Base-by-base conservation (phyloP, 2,888 invertebrate genomes). In the Boloria euphrosyne region DNA sequence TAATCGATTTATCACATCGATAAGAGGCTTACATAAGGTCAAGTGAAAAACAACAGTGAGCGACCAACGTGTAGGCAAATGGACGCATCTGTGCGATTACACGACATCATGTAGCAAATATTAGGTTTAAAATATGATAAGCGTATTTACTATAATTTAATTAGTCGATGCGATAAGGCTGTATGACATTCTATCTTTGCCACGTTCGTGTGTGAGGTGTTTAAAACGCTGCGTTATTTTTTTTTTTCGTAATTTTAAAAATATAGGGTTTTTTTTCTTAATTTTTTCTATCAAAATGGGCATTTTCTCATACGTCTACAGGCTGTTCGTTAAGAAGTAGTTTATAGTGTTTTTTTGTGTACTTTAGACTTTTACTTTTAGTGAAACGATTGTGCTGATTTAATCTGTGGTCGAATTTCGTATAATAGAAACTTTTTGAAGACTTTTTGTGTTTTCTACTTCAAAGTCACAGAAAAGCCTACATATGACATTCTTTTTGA, bases 401-500 rank as follows among this genome's bases (percentile, higher is more conserved):
- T 44, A 18, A 16, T 22, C 43, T 31, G 18, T 58, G n/a, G 10
- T 49, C 10, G 18, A n/a, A 46, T 31, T 16, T 14, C 22, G 44
- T 53, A 16, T 55, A 46, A 22, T 49, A 46, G 16, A 58, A 53
- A 46, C 2, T 66, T 59, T 62, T 17, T 53, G 51, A 14, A 47
- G 44, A 50, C 50, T 73, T 66, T 61, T 3, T 53, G 55, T 53
- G 62, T 62, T 5, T 57, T 13, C 46, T 10, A n/a, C 18, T 46
- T 50, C 57, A 58, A 27, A 38, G 72, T 71, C 3, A 16, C 62
- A 13, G 46, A 89, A 91, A 91, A 85, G 90, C 89, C 80, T 88
- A 89, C 91, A 70, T 84, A 91, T 92, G 92, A 85, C 88, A 88
- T 89, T 83, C 88, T 84, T 85, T 74, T 69, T 81, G 80, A 75